Base-by-base conservation (phyloP, 37 sponge, comb jelly and placozoan species). In the Cladorhizidae sp. region DNA sequence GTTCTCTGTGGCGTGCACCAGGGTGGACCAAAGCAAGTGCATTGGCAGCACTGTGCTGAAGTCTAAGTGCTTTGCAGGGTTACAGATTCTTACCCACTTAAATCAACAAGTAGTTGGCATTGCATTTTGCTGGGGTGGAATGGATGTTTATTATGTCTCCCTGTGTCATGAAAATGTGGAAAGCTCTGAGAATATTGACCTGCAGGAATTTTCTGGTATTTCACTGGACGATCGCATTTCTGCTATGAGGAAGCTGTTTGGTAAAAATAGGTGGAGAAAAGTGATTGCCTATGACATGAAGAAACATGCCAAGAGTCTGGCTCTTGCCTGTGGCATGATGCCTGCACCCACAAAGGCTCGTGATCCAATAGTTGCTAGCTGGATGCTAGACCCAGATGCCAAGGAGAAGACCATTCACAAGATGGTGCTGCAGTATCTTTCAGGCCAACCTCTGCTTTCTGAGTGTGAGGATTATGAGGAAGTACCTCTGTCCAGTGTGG, bases 321-420 rank as follows among this genome's bases (percentile, higher is more conserved):
- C 90, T n/a, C 52, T 83, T 15, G 17, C 76, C 3, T 89, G 89
- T 74, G 78, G 78, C 0, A 29, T 77, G 2, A 31, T 88, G 35
- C 80, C 75, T 29, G 42, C 64, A 33, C 18, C 79, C 52, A 75
- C 73, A 1, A 51, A 3, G 32, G 26, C 76, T 17, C 58, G 74
- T 3, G 99, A 99, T 61, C 93, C 93, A 2, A 74, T 76, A 45
- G 83, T 99, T 12, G 97, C 91, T 9, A 82, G 71, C 63, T 99
- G 99, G 99, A 70, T 99, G 71, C 80, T 94, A 23, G 75, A 96
- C 52, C 99, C 96, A 32, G 95, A 94, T 33, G 76, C 77, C 0
- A 78, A 90, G 26, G 87, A 92, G 62, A 88, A 84, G 68, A 89
- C 91, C 20, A 73, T 96, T 6, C 68, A 86, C 71, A 45, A 83